A percentile compares a stretch with the other conserved stretches of the same genome.
Conservation (phyloP, 2,797 vertebrate genomes). For the Furcifer pardalis region DNA sequence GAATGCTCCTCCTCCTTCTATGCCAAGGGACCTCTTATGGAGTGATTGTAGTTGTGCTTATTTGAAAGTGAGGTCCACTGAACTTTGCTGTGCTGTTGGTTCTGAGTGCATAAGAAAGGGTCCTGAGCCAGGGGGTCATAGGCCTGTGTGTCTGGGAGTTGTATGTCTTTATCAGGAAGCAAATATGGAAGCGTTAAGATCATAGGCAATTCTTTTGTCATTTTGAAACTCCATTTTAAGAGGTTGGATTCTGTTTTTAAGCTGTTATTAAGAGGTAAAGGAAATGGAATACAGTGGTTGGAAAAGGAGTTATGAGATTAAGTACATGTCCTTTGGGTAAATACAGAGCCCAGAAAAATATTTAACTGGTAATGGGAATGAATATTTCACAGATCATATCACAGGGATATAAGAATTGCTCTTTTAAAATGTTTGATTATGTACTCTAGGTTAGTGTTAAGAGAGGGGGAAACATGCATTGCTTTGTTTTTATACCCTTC, state of each 20-base stretch:
- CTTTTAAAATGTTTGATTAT: too few species aligned
- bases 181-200: neutral
- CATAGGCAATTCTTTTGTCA: neutral
- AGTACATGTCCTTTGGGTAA: neutral
- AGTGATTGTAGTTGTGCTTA: too few species aligned
- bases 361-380: neutral
- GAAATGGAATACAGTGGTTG: neutral
- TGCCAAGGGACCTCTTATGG: too few species aligned
- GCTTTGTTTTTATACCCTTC: neutral
- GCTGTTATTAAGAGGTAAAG: neutral
- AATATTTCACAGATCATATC: neutral
- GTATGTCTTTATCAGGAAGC: neutral
- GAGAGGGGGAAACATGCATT: neutral
- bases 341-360: neutral
- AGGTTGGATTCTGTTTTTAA: neutral
- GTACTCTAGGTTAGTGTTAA: neutral
- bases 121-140: too few species aligned
- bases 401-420: neutral
- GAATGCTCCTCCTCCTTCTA: too few species aligned
- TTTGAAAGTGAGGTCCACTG: neutral
- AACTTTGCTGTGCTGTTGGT: neutral
- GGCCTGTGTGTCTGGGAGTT: neutral
- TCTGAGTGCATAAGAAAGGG: too few species aligned
- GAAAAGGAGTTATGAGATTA: neutral
- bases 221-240: neutral